phyloP scores from a whole-genome alignment of 2,888 invertebrate species.

The Watsonalla cultraria region DNA sequence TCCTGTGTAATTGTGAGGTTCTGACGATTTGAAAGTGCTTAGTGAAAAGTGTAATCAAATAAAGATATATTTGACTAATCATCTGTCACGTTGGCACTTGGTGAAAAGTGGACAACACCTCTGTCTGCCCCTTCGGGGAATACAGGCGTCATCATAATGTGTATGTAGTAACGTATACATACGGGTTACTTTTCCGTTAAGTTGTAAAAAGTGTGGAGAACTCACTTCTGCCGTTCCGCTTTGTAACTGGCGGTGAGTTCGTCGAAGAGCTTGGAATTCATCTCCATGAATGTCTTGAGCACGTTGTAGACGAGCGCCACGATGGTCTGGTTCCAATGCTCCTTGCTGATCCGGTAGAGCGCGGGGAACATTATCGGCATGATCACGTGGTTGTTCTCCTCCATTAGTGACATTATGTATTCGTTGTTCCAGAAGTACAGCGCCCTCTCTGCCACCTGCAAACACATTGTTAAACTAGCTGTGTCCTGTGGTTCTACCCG shows the following conservation, averaged over 20 bases:
- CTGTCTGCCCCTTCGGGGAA: too few species aligned
- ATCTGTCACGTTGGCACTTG: too few species aligned
- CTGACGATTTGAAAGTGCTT: too few species aligned
- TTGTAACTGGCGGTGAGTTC: conserved; percentile 99
- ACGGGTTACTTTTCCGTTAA: too few species aligned
- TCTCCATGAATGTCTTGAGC: conserved; percentile 99
- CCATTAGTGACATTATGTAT: conserved; percentile 99
- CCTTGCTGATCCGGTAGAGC: conserved; percentile 98
- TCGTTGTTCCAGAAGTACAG: conserved; percentile 99
- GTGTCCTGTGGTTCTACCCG: too few species aligned
- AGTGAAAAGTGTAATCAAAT: too few species aligned
- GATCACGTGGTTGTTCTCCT: conserved; percentile 98
- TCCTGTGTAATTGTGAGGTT: too few species aligned
- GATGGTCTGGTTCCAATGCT: conserved; percentile 99
- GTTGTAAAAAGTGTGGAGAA: conserved; percentile 17
- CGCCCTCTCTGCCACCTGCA: conserved; percentile 98
- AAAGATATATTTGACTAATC: too few species aligned
- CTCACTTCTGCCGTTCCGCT: conserved; percentile 99
- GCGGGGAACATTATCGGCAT: conserved; percentile 99
- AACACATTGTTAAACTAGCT: conserved; percentile 3
- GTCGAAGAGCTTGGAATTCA: conserved; percentile 99
- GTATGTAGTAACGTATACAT: too few species aligned
- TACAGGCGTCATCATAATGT: too few species aligned
- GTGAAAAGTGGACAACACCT: too few species aligned
- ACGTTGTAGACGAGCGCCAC: conserved; percentile 99